A percentile compares a stretch with the other conserved stretches of the same genome.
Conservation (phyloP, 2,797 vertebrate species). For the Squalus acanthias region DNA sequence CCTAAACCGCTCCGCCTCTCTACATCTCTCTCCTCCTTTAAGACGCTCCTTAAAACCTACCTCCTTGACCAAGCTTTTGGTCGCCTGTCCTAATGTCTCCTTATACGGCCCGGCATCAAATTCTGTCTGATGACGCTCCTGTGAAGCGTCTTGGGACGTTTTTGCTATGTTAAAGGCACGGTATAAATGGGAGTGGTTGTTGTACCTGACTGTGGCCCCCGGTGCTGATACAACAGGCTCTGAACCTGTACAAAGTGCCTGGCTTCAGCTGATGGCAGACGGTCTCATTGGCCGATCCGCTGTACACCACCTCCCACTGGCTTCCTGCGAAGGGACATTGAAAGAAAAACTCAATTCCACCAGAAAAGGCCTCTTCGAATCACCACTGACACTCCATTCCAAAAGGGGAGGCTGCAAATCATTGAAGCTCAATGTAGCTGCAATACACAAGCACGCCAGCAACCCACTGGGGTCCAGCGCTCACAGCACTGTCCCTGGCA, state of each 20-base stretch:
- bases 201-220: constrained; percentile 90
- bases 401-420: not conserved
- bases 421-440: not conserved
- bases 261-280: constrained; percentile 80
- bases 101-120: not conserved
- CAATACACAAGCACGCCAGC: not conserved
- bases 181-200: not conserved
- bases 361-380: not conserved
- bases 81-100: not conserved
- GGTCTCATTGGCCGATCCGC: constrained; percentile 79
- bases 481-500: not conserved
- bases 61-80: too few species aligned
- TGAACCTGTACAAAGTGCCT: constrained; percentile 82
- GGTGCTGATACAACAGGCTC: constrained; percentile 87
- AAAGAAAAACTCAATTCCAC: not conserved
- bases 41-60: not conserved
- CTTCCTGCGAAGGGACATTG: constrained; percentile 57
- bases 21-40: not conserved
- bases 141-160: not conserved
- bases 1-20: not conserved
- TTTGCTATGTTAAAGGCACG: too few species aligned
- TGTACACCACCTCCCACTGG: constrained; percentile 87
- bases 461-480: too few species aligned
- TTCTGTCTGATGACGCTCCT: not conserved
- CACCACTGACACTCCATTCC: not conserved